phyloP scores from a whole-genome alignment of 2,888 invertebrate species.

The Odontothrips loti region DNA sequence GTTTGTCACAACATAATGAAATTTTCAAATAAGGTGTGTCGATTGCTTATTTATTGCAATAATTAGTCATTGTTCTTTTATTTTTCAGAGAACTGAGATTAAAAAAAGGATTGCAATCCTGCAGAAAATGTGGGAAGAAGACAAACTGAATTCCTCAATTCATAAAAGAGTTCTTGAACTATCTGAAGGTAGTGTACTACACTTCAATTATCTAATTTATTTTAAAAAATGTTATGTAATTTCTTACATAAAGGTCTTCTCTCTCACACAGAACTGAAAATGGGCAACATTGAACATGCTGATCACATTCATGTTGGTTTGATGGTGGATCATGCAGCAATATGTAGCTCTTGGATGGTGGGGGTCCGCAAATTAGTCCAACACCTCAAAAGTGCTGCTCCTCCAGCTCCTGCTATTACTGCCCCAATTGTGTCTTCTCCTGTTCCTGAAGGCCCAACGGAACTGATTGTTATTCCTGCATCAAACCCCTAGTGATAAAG shows the following conservation, averaged over 20 bases:
- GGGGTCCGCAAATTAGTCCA: conserved; percentile 58
- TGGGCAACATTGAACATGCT: conserved; percentile 51
- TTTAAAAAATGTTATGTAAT: neutral
- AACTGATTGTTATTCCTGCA: neutral
- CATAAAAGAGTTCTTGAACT: conserved; percentile 52
- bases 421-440: conserved; percentile 2
- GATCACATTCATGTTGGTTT: conserved; percentile 57
- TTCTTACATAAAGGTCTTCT: conserved; percentile 28
- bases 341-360: conserved; percentile 59
- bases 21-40: neutral
- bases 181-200: conserved; percentile 50
- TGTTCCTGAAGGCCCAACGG: conserved; percentile 10
- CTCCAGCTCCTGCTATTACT: neutral
- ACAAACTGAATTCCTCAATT: conserved; percentile 52
- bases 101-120: conserved; percentile 53
- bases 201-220: conserved; percentile 22
- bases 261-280: conserved; percentile 51
- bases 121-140: conserved; percentile 56
- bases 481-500: neutral
- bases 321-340: conserved; percentile 57
- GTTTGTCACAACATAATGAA: neutral
- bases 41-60: neutral
- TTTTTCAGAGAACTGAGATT: conserved; percentile 49
- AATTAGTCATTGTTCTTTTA: neutral
- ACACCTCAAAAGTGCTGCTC: neutral